A percentile compares a stretch with the other conserved stretches of the same genome.
Conservation (phyloP, 37 sponge, comb jelly and placozoan genomes). For the Hormiphora californensis region DNA sequence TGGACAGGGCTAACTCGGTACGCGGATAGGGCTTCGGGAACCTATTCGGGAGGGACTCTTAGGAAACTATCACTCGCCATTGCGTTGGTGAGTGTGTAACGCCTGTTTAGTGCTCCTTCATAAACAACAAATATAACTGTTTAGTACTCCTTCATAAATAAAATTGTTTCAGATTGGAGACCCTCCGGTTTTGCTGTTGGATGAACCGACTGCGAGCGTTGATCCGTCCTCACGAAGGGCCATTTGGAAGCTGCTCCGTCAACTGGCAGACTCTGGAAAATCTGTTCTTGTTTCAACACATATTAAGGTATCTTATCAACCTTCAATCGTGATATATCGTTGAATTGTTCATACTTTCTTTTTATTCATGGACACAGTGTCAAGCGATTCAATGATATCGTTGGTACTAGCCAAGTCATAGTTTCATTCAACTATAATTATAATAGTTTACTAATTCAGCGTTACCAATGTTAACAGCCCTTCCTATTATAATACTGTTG, state of each 20-base stretch:
- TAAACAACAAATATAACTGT: neutral
- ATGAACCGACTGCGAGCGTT: neutral
- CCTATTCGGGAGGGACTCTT: neutral
- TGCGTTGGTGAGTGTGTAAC: neutral
- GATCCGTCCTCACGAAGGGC: neutral
- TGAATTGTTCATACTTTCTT: no score
- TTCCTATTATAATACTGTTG: no score
- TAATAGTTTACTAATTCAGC: no score
- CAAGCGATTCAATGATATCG: no score
- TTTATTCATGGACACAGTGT: no score
- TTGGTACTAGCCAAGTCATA: no score
- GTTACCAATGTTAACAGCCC: no score
- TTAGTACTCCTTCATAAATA: neutral
- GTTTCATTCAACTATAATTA: no score
- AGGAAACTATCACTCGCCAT: neutral
- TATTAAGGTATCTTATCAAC: neutral
- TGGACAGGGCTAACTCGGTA: conserved; percentile 4
- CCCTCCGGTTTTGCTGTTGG: neutral
- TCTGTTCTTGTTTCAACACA: neutral
- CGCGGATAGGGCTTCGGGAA: neutral
- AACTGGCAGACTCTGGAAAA: neutral
- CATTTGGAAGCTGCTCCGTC: neutral
- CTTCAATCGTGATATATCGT: no score
- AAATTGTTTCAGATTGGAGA: conserved; percentile 4
- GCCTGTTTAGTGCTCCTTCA: neutral